Percentiles rank a stretch among this genome's conserved stretches.
phyloP scores from a whole-genome alignment of 2,113 vertebrate species.

The Thamnophis sirtalis region DNA sequence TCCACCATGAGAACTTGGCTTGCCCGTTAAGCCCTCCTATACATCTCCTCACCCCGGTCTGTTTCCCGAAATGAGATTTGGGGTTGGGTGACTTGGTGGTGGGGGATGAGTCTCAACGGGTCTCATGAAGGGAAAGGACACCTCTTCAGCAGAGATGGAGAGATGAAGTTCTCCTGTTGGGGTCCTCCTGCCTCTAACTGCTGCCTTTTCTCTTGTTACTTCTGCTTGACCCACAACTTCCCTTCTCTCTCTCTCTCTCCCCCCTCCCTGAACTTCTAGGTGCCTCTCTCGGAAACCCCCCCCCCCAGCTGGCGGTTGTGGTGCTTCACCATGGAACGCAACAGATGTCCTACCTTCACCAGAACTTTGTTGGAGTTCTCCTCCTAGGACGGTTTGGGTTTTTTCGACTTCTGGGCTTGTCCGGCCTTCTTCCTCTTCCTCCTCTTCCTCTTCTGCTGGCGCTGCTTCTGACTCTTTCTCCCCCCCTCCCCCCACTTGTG shows the following conservation, averaged over 20 bases:
- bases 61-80: not conserved
- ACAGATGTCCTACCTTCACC: not conserved
- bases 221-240: not conserved
- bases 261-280: not conserved
- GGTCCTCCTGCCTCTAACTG: conserved; percentile 26
- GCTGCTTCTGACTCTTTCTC: not conserved
- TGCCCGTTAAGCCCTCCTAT: not conserved
- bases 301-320: not conserved
- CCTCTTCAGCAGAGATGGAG: not conserved
- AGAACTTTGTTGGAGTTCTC: not conserved
- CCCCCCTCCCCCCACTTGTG: conserved; percentile 8
- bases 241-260: not conserved
- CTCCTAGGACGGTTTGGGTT: not conserved
- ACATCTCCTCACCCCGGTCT: not conserved
- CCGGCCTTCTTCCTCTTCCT: not conserved
- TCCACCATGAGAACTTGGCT: not conserved
- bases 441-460: not conserved
- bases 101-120: not conserved
- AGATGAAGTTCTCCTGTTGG: not conserved
- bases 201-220: not conserved
- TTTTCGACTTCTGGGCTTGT: not conserved
- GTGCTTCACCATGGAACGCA: not conserved
- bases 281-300: not conserved
- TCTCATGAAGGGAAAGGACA: not conserved
- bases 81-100: not conserved